Conservation (phyloP, 2,888 invertebrate species). For the Anagyrus pseudococci region DNA sequence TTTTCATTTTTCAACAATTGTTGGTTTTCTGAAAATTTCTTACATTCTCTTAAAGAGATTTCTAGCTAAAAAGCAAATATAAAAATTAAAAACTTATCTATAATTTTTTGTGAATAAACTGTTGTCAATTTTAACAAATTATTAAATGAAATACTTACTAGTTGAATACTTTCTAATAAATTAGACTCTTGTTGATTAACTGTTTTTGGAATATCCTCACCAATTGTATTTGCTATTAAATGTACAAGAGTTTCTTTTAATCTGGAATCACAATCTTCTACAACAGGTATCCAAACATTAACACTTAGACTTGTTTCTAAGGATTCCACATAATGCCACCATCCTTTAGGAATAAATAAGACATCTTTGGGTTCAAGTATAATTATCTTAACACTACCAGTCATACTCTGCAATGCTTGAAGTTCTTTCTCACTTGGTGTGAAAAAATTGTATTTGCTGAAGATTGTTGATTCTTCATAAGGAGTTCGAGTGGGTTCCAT, state of each 20-base stretch:
- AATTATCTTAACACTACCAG: conserved; percentile 66
- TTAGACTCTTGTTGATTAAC: conserved; percentile 41
- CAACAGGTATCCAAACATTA: conserved; percentile 82
- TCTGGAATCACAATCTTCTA: conserved; percentile 58
- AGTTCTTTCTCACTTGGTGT: conserved; percentile 68
- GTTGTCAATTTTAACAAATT: conserved; percentile 18
- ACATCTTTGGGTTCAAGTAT: conserved; percentile 84
- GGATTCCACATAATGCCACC: conserved; percentile 97
- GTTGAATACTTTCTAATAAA: conserved; percentile 43
- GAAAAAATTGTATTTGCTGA: conserved; percentile 83
- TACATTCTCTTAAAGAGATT: conserved; percentile 45
- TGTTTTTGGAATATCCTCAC: conserved; percentile 42
- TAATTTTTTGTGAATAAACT: conserved; percentile 10
- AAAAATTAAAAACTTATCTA: conserved; percentile 38
- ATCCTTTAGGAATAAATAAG: conserved; percentile 85
- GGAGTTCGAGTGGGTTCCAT: conserved; percentile 85
- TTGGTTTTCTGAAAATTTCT: conserved; percentile 23
- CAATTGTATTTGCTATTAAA: conserved; percentile 50
- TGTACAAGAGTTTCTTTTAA: conserved; percentile 57
- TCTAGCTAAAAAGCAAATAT: conserved; percentile 49
- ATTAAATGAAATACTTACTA: conserved; percentile 45
- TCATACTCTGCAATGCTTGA: conserved; percentile 60
- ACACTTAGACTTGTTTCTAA: conserved; percentile 66
- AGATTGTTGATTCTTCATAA: conserved; percentile 96
- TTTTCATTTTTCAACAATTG: conserved; percentile 45